Evolutionary conservation across 2,797 vertebrate genomes (phyloP).

Genomic region (Microctenopoma stevenorrisi): DNA sequence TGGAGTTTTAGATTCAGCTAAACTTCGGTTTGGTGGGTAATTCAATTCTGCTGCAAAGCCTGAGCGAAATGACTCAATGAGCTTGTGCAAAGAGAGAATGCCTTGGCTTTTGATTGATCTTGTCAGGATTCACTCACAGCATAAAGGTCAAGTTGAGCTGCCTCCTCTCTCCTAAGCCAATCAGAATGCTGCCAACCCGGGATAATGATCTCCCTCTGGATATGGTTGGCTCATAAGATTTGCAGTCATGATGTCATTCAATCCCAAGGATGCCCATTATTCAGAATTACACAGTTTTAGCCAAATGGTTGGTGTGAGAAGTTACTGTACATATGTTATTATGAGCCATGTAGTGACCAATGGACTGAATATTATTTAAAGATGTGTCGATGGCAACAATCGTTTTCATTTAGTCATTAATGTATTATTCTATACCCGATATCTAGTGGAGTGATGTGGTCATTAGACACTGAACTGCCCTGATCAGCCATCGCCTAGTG

Average conservation of each 20-base stretch:
- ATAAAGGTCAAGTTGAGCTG: constrained; percentile 70
- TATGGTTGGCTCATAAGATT: constrained; percentile 66
- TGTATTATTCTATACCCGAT: background rate
- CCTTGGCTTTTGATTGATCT: constrained; percentile 74
- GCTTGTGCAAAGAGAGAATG: constrained; percentile 52
- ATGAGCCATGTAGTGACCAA: constrained; percentile 51
- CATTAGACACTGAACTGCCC: background rate
- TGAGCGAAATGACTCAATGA: constrained; percentile 69
- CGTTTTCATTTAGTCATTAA: background rate
- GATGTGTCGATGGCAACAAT: constrained; percentile 10
- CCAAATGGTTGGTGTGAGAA: constrained; percentile 41
- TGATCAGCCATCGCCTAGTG: no score
- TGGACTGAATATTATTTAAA: constrained; percentile 9
- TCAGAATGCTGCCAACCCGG: constrained; percentile 63
- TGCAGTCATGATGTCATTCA: constrained; percentile 61
- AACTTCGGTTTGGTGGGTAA: constrained; percentile 66
- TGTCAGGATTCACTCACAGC: constrained; percentile 70
- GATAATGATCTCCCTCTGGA: constrained; percentile 73
- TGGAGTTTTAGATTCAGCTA: constrained; percentile 51
- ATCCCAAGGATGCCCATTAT: constrained; percentile 46
- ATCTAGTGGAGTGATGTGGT: background rate
- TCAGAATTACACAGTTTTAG: constrained; percentile 48
- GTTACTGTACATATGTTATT: constrained; percentile 59
- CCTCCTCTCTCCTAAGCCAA: constrained; percentile 66
- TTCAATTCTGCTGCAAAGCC: constrained; percentile 71